Evolutionary conservation across 2,888 invertebrate species (phyloP).

Genomic region (Xylocampa areola): DNA sequence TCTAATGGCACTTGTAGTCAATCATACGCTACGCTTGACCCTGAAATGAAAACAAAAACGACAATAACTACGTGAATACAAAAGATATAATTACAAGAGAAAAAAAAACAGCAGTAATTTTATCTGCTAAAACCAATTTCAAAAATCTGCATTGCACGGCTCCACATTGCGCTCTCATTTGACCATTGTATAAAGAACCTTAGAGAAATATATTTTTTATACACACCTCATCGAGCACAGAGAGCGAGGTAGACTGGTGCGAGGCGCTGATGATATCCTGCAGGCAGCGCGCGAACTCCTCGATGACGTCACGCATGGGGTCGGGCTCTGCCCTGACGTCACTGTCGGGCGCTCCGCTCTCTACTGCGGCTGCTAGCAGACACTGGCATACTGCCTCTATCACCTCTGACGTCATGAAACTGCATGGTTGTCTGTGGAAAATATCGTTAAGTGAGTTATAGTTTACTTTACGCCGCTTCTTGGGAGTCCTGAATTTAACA

Average conservation of each 20-base stretch:
- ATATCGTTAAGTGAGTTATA: no score
- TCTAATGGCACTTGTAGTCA: slow-evolving; percentile 5
- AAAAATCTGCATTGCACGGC: no score
- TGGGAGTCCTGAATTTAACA: no score
- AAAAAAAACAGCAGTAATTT: no score
- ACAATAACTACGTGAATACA: no score
- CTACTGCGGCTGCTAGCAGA: slow-evolving; percentile 97
- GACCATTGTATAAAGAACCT: no score
- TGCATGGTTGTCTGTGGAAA: slow-evolving; percentile 93
- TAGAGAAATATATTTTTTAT: no score
- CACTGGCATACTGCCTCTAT: slow-evolving; percentile 99
- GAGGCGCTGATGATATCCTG: slow-evolving; percentile 94
- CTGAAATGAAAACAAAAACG: slow-evolving; percentile 40
- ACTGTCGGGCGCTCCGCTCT: slow-evolving; percentile 90
- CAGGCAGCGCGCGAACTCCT: slow-evolving; percentile 98
- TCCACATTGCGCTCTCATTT: no score
- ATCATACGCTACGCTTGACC: slow-evolving; percentile 42
- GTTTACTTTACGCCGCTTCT: no score
- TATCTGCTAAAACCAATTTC: no score
- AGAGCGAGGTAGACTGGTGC: slow-evolving; percentile 66
- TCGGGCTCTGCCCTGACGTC: slow-evolving; percentile 80
- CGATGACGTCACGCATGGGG: slow-evolving; percentile 93
- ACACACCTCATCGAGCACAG: slow-evolving; percentile 62
- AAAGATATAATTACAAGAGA: no score
- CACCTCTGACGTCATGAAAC: slow-evolving; percentile 97